phyloP scores from a whole-genome alignment of 2,113 vertebrate genomes.

The Semnornis frantzii region DNA sequence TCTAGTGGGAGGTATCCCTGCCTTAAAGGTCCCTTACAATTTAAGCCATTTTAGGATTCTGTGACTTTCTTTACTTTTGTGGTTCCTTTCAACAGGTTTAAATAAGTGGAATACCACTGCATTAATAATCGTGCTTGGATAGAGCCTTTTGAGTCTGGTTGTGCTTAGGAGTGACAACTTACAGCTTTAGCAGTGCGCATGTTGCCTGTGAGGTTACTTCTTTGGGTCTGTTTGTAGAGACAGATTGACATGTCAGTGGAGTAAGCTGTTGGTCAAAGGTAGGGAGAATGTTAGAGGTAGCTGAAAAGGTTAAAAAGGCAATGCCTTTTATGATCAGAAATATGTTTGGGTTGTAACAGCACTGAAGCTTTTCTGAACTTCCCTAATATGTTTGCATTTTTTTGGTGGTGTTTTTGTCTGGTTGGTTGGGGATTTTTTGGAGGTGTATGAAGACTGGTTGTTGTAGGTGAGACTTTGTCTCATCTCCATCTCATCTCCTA shows the following conservation, averaged over 20 bases:
- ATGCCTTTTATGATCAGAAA: slow-evolving; percentile 40
- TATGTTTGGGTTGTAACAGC: slow-evolving; percentile 9
- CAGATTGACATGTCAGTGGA: neutral
- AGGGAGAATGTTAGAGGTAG: neutral
- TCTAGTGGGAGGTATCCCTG: too few relatives aligned
- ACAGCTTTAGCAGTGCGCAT: neutral
- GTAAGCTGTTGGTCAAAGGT: neutral
- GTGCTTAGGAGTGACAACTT: neutral
- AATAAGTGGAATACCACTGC: neutral
- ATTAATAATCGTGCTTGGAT: neutral
- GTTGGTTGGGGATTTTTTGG: neutral
- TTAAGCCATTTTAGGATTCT: too few relatives aligned
- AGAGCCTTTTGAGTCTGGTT: neutral
- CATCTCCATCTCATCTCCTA: neutral
- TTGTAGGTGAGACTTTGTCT: neutral
- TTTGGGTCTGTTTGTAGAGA: neutral
- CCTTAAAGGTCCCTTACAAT: too few relatives aligned
- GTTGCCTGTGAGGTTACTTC: neutral
- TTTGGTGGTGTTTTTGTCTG: too few relatives aligned
- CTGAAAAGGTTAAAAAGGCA: too few relatives aligned
- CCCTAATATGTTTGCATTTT: neutral
- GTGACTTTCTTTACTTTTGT: neutral
- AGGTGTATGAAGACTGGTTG: accelerated
- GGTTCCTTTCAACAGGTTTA: neutral
- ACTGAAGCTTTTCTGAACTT: slow-evolving; percentile 48